A percentile compares a stretch with the other conserved stretches of the same genome.
phyloP scores from a whole-genome alignment of 1,140 invertebrate species.

The Musca domestica region DNA sequence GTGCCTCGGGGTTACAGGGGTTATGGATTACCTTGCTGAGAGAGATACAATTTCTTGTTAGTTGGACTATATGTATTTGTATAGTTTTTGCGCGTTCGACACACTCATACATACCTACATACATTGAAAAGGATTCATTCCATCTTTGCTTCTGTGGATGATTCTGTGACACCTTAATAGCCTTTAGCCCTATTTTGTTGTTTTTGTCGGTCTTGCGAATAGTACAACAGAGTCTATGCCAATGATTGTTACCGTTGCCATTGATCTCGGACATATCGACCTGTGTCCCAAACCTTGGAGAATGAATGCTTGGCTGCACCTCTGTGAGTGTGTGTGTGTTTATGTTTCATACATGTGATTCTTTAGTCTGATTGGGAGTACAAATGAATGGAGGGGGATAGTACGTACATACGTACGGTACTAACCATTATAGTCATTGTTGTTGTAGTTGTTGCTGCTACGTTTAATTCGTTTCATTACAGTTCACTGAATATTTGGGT shows the following conservation, averaged over 20 bases:
- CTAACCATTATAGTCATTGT: too few species aligned
- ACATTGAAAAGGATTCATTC: too few species aligned
- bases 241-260: conserved; percentile 13
- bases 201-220: neutral
- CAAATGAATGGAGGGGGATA: too few species aligned
- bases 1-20: too few species aligned
- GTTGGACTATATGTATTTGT: neutral
- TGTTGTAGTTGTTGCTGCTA: conserved; percentile 15
- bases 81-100: neutral
- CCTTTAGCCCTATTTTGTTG: neutral
- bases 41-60: neutral
- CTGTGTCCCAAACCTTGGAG: too few species aligned
- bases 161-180: conserved; percentile 13
- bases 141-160: neutral
- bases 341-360: too few species aligned
- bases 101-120: neutral
- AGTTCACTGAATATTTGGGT: conserved; percentile 39
- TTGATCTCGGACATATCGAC: neutral
- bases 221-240: neutral
- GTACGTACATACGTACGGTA: too few species aligned
- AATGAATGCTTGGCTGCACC: neutral
- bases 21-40: too few species aligned
- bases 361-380: too few species aligned
- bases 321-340: too few species aligned
- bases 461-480: conserved; percentile 39